Evolutionary conservation across 2,113 vertebrate genomes (phyloP).

Genomic region (Uropsilus gracilis): DNA sequence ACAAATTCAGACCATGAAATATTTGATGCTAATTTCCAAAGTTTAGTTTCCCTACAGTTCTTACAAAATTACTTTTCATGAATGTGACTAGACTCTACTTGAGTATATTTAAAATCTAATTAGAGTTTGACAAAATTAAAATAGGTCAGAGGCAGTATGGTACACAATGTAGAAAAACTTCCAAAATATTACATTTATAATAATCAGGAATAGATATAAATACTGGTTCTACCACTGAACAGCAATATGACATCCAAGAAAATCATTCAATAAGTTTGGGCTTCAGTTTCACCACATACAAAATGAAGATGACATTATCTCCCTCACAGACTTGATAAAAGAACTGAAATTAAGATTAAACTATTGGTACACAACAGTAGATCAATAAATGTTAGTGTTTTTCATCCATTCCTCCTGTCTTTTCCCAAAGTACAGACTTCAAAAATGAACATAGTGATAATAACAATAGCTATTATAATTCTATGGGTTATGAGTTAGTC

Average conservation of each 20-base stretch:
- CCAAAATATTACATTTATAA: constrained; percentile 7
- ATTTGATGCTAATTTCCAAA: constrained; percentile 2
- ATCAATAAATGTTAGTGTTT: neutral
- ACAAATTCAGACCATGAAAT: neutral
- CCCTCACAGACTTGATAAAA: neutral
- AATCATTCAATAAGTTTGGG: neutral
- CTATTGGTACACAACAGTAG: neutral
- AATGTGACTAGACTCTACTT: constrained; percentile 15
- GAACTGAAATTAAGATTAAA: constrained; percentile 27
- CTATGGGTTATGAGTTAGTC: neutral
- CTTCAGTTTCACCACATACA: constrained; percentile 20
- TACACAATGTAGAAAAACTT: neutral
- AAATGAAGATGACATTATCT: neutral
- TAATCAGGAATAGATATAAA: neutral
- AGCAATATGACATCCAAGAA: neutral
- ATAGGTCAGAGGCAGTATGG: neutral
- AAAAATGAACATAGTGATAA: neutral
- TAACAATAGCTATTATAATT: neutral
- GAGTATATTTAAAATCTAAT: constrained; percentile 47
- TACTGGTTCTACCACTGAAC: neutral
- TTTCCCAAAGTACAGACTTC: neutral
- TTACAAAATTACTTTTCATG: constrained; percentile 35
- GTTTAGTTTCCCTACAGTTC: constrained; percentile 8
- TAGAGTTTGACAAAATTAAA: constrained; percentile 60
- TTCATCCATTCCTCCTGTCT: neutral